These are phyloP conservation scores for Drosophila meridionalis DNA, from an alignment of 2,888 invertebrate species.

Conservation along the genomic window DNA sequence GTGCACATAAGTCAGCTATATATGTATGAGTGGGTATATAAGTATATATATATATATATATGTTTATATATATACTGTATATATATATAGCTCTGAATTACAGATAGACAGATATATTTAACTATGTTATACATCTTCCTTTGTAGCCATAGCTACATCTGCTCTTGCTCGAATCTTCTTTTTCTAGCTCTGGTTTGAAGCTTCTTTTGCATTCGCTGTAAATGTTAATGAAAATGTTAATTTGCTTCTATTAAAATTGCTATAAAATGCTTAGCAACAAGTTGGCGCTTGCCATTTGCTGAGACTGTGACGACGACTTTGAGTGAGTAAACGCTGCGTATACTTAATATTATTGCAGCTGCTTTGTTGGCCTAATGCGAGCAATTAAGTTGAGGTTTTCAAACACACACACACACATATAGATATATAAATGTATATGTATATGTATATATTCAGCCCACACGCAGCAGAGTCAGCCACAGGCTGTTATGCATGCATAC, in stretches of 20 bases:
- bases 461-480: constrained; percentile 20
- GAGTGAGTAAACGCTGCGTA: constrained; percentile 42
- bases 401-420: constrained; percentile 8
- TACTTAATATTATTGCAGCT: constrained; percentile 68
- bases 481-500: constrained; percentile 3
- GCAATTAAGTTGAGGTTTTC: constrained; percentile 72
- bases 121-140: too few relatives aligned
- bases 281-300: constrained; percentile 15
- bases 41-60: not conserved
- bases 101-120: too few relatives aligned
- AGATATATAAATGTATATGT: not conserved
- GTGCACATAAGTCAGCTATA: not conserved
- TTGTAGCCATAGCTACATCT: not conserved
- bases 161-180: not conserved
- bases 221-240: constrained; percentile 9
- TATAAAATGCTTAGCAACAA: constrained; percentile 15
- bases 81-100: too few relatives aligned
- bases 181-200: not conserved
- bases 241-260: constrained; percentile 1
- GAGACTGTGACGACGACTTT: not conserved
- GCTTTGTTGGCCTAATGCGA: constrained; percentile 67
- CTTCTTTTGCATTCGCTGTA: not conserved
- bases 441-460: constrained; percentile 1
- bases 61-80: not conserved
- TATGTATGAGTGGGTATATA: not conserved